phyloP scores from a whole-genome alignment of 2,888 invertebrate genomes.

The Halictus quadricinctus region DNA sequence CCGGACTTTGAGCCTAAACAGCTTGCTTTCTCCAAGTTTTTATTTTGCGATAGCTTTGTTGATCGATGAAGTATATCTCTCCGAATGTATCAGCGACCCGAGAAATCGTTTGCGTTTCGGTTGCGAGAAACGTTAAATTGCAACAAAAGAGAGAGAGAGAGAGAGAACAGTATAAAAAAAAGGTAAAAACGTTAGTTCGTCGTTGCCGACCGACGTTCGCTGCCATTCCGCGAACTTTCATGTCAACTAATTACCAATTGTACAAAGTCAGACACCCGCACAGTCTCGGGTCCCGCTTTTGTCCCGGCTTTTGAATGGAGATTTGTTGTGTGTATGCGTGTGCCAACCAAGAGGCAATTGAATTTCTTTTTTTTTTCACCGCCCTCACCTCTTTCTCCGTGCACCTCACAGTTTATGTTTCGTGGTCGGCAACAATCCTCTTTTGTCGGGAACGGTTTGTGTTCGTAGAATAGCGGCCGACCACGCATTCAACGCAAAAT shows the following conservation, averaged over 20 bases:
- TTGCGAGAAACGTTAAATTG: neutral
- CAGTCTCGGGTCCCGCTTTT: slow-evolving; percentile 26
- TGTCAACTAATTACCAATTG: slow-evolving; percentile 45
- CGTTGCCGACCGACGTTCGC: neutral
- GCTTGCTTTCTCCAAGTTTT: neutral
- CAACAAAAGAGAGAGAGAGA: neutral
- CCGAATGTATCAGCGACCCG: neutral
- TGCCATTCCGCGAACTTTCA: slow-evolving; percentile 32
- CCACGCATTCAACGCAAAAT: neutral
- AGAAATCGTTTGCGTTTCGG: neutral
- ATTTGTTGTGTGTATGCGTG: slow-evolving; percentile 1
- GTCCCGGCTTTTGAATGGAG: slow-evolving; percentile 40
- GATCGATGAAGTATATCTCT: neutral
- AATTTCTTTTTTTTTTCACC: slow-evolving; percentile 20
- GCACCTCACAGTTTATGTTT: slow-evolving; percentile 19
- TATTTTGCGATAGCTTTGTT: neutral
- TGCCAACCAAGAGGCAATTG: slow-evolving; percentile 23
- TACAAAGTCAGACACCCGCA: slow-evolving; percentile 24
- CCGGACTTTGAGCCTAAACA: neutral
- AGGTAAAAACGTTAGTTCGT: neutral
- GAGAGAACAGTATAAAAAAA: neutral
- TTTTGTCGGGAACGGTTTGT: neutral
- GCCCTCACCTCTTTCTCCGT: neutral
- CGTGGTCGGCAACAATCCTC: neutral
- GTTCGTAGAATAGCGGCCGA: slow-evolving; percentile 1